Conservation (phyloP, 2,888 invertebrate species). For the Sialis fuliginosa region DNA sequence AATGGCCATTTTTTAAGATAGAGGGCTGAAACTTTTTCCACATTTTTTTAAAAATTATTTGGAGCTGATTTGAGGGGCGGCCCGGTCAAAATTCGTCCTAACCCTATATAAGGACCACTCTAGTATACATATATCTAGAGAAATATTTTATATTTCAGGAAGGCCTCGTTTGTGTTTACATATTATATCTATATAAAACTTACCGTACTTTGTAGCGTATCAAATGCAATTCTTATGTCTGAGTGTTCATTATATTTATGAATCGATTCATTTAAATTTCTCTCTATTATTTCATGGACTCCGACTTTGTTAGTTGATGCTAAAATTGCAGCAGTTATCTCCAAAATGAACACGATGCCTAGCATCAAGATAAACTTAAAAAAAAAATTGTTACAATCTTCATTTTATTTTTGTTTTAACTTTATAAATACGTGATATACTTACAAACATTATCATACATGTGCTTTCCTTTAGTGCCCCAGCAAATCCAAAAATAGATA, state of each 20-base stretch:
- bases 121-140: too few species aligned
- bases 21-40: too few species aligned
- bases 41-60: too few species aligned
- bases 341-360: constrained; percentile 35
- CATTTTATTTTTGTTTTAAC: neutral
- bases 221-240: constrained; percentile 30
- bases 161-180: too few species aligned
- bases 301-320: constrained; percentile 32
- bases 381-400: neutral
- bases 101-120: too few species aligned
- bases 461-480: constrained; percentile 69
- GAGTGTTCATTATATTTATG: constrained; percentile 21
- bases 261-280: constrained; percentile 30
- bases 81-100: too few species aligned
- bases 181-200: constrained; percentile 13
- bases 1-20: too few species aligned
- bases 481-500: constrained; percentile 69
- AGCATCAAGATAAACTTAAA: constrained; percentile 36
- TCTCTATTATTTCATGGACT: constrained; percentile 22
- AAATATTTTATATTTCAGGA: too few species aligned
- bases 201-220: constrained; percentile 39
- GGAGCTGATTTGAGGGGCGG: too few species aligned
- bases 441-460: constrained; percentile 42
- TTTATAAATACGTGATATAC: constrained; percentile 3
- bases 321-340: constrained; percentile 37